These are phyloP conservation scores for Ptilodon capucinus DNA, from an alignment of 2,888 invertebrate species.

Conservation along the genomic window DNA sequence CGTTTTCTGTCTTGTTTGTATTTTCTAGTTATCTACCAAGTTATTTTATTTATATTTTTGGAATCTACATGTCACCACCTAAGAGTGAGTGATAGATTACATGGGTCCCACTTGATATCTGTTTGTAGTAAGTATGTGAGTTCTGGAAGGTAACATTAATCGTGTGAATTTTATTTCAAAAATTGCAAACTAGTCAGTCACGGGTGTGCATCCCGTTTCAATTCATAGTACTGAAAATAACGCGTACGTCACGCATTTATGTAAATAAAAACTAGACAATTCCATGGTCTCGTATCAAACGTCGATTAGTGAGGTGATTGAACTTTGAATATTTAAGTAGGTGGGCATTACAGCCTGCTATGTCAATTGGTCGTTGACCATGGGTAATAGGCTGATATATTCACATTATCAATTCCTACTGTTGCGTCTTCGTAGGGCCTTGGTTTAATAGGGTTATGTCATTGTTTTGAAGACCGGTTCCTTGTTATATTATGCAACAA, in stretches of 20 bases:
- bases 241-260: background rate
- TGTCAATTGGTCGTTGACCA: conserved; percentile 40
- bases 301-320: conserved; percentile 40
- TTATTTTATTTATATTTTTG: too few species aligned
- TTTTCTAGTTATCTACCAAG: too few species aligned
- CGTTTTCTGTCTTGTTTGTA: too few species aligned
- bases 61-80: too few species aligned
- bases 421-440: background rate
- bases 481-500: too few species aligned
- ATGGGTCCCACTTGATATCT: too few species aligned
- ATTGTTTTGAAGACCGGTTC: background rate
- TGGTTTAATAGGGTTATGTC: background rate
- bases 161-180: too few species aligned
- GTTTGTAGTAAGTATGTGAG: too few species aligned
- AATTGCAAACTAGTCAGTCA: too few species aligned
- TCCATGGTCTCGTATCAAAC: conserved; percentile 20
- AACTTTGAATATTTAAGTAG: conserved; percentile 40
- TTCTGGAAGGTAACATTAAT: too few species aligned
- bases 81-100: too few species aligned
- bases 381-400: conserved; percentile 19
- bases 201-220: too few species aligned
- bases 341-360: conserved; percentile 22
- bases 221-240: background rate
- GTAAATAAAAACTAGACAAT: conserved; percentile 15
- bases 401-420: conserved; percentile 10